These are phyloP conservation scores for Sebastolobus alascanus DNA, from an alignment of 2,797 vertebrate genomes.

Conservation along the genomic window DNA sequence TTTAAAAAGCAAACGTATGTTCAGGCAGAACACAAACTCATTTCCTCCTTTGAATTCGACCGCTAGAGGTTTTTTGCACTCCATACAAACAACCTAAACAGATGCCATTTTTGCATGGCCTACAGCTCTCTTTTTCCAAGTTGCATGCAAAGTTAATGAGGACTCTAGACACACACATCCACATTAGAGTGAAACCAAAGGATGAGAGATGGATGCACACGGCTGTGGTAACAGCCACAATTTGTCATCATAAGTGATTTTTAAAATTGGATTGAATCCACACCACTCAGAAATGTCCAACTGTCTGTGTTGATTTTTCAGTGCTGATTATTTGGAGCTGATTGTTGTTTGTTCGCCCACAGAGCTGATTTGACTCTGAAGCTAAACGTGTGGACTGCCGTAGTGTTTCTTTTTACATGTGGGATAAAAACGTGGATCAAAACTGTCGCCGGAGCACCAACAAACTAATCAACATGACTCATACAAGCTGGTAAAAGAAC, in stretches of 20 bases:
- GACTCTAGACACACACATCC: background rate
- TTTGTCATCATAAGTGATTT: slow-evolving; percentile 1
- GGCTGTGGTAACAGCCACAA: background rate
- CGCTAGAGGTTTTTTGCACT: too few relatives aligned
- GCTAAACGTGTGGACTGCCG: background rate
- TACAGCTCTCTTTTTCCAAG: background rate
- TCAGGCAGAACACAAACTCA: too few relatives aligned
- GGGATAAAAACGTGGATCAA: background rate
- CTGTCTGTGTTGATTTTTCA: slow-evolving; percentile 12
- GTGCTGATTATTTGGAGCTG: slow-evolving; percentile 1
- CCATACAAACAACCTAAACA: too few relatives aligned
- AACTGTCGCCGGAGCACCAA: background rate
- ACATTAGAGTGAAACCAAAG: background rate
- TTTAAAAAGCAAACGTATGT: too few relatives aligned
- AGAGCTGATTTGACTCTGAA: background rate
- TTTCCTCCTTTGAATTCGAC: too few relatives aligned
- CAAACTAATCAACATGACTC: background rate
- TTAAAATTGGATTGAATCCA: slow-evolving; percentile 1
- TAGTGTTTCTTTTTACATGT: too few relatives aligned
- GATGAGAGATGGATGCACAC: background rate
- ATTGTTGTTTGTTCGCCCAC: background rate
- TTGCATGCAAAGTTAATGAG: background rate
- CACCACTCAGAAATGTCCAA: background rate
- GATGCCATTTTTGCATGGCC: too few relatives aligned
- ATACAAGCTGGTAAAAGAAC: background rate